A percentile compares a stretch with the other conserved stretches of the same genome.
Evolutionary conservation across 2,797 vertebrate species (phyloP).

Genomic region (Acipenser ruthenus): DNA sequence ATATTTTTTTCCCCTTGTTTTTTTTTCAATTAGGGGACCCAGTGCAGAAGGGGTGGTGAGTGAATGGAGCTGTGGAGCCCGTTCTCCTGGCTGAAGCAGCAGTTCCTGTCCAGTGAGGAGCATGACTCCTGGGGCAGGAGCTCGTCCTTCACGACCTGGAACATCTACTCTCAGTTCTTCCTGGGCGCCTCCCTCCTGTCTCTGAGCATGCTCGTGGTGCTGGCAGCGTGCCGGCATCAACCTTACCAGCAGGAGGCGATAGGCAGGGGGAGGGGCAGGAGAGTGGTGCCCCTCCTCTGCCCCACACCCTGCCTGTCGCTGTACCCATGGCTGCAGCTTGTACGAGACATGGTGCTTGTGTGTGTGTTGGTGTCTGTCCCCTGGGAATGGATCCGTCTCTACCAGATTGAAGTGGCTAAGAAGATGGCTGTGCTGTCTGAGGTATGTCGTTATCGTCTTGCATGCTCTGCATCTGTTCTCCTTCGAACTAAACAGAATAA

Average conservation of each 20-base stretch:
- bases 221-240: not conserved
- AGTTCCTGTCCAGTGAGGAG: not conserved
- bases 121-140: not conserved
- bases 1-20: too few relatives aligned
- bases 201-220: not conserved
- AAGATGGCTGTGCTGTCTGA: conserved; percentile 14
- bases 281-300: not conserved
- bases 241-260: not conserved
- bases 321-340: not conserved
- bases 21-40: too few relatives aligned
- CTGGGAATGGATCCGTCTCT: conserved; percentile 16
- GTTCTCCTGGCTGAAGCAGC: not conserved
- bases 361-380: conserved; percentile 13
- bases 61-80: too few relatives aligned
- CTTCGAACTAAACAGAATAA: too few relatives aligned
- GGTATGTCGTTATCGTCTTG: conserved; percentile 10
- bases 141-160: conserved; percentile 3
- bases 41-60: too few relatives aligned
- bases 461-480: too few relatives aligned
- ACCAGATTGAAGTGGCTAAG: conserved; percentile 22
- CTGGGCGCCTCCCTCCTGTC: conserved; percentile 3
- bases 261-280: not conserved
- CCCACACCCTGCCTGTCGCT: not conserved
- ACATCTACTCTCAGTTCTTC: conserved; percentile 14
- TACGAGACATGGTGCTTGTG: not conserved